These are phyloP conservation scores for Peromyscus polionotus DNA, from an alignment of 2,113 vertebrate genomes.

Conservation along the genomic window DNA sequence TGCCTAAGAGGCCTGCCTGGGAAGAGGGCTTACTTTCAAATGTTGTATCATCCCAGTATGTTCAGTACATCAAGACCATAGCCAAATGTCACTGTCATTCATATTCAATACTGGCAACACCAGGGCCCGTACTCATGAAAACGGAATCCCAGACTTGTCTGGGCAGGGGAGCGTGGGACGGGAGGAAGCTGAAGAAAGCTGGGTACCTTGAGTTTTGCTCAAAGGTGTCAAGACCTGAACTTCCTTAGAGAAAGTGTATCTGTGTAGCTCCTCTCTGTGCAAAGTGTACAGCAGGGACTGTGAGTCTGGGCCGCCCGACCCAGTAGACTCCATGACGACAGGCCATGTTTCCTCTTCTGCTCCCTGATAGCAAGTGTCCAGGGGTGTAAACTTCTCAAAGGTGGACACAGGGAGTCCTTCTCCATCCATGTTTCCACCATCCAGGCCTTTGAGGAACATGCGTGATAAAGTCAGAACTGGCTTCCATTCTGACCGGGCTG, in stretches of 20 bases:
- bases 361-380: neutral
- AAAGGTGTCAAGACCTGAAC: neutral
- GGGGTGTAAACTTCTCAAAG: accelerated
- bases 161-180: neutral
- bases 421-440: neutral
- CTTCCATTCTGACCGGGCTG: neutral
- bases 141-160: neutral
- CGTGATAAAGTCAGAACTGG: neutral
- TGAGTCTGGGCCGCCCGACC: neutral
- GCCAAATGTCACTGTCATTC: neutral
- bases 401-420: accelerated
- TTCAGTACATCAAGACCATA: neutral
- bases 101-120: neutral
- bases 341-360: accelerated
- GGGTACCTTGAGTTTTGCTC: neutral
- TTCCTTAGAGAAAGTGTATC: neutral
- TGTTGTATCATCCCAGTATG: accelerated
- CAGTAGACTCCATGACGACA: no score
- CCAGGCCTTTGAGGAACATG: neutral
- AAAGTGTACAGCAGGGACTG: neutral
- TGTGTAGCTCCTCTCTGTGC: neutral
- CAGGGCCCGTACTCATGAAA: neutral
- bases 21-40: neutral
- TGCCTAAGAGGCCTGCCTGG: neutral
- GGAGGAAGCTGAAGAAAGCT: neutral